Percentiles rank a stretch among this genome's conserved stretches.
These are phyloP conservation scores for Frieseomelitta varia DNA, from an alignment of 1,140 invertebrate genomes.

Conservation along the genomic window DNA sequence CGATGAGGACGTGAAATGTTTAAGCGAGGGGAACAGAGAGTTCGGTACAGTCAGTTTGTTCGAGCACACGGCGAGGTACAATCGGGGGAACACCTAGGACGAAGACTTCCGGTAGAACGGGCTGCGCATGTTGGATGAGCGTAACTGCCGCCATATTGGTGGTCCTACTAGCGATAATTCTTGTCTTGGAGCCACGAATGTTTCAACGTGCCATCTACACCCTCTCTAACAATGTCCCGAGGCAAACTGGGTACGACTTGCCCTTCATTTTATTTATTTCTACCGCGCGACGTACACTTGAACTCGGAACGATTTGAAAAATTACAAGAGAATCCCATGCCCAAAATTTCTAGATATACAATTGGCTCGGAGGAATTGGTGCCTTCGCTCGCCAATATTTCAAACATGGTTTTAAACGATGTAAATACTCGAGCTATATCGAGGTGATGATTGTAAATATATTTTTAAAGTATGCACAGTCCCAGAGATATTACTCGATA, in stretches of 20 bases:
- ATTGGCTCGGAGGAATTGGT: neutral
- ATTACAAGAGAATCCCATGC: neutral
- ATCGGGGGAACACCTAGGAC: conserved; percentile 73
- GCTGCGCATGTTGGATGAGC: conserved; percentile 76
- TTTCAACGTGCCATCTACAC: conserved; percentile 73
- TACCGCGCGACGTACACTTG: conserved; percentile 13
- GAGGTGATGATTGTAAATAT: neutral
- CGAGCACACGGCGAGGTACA: conserved; percentile 70
- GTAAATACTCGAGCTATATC: neutral
- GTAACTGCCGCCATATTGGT: conserved; percentile 73
- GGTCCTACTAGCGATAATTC: conserved; percentile 76
- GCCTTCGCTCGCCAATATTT: neutral
- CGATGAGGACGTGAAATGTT: conserved; percentile 71
- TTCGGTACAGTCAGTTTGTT: conserved; percentile 72
- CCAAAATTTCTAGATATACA: conserved; percentile 16
- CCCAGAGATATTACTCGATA: conserved; percentile 39
- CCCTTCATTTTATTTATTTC: conserved; percentile 68
- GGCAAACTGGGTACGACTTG: conserved; percentile 79
- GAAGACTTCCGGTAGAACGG: conserved; percentile 73
- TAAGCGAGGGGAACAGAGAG: conserved; percentile 74
- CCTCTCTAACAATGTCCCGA: conserved; percentile 77
- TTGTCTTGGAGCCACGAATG: conserved; percentile 77
- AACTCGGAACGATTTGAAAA: neutral
- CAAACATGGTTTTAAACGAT: neutral
- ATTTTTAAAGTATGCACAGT: conserved; percentile 53